phyloP scores from a whole-genome alignment of 2,797 vertebrate genomes.

The Sebastes baramenuke region DNA sequence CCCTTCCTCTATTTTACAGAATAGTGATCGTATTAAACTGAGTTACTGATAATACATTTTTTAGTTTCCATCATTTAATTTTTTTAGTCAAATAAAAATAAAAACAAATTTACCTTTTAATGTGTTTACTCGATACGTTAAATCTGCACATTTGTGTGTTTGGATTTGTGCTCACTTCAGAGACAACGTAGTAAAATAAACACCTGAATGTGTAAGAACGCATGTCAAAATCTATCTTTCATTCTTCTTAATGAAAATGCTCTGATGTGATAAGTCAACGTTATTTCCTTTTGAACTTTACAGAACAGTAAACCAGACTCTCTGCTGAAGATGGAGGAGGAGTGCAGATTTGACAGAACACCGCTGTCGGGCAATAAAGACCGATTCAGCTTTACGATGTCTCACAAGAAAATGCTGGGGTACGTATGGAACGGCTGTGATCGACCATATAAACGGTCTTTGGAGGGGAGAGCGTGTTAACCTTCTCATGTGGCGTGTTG shows the following conservation, averaged over 20 bases:
- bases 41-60: not conserved
- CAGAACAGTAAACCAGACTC: constrained; percentile 99
- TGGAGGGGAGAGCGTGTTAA: not conserved
- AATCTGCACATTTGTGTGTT: no score
- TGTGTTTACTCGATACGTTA: not conserved
- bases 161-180: no score
- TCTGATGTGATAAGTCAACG: not conserved
- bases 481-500: constrained; percentile 37
- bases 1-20: not conserved
- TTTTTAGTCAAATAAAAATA: not conserved
- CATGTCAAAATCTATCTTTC: no score
- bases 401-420: constrained; percentile 93
- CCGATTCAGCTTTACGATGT: constrained; percentile 94
- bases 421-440: constrained; percentile 72
- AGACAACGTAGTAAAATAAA: no score
- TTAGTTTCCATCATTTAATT: not conserved
- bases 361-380: constrained; percentile 91
- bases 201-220: no score
- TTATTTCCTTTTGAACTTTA: constrained; percentile 41
- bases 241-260: not conserved
- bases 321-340: constrained; percentile 98
- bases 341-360: constrained; percentile 91
- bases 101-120: no score
- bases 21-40: not conserved
- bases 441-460: not conserved